Evolutionary conservation across 2,113 vertebrate species (phyloP).

Genomic region (Asarcornis scutulata): DNA sequence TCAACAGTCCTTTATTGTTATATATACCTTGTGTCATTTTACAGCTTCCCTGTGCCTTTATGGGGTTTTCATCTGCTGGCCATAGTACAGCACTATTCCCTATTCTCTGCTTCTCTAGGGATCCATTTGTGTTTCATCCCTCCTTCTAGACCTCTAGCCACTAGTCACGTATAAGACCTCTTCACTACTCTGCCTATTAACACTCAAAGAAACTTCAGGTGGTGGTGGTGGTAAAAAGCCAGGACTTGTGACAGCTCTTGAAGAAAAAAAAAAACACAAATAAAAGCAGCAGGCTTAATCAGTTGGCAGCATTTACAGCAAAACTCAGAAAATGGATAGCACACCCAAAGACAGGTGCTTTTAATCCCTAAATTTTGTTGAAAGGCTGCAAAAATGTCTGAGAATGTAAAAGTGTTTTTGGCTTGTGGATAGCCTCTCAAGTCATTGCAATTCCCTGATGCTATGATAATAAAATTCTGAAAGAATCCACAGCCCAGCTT

Average conservation of each 20-base stretch:
- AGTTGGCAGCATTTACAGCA: not conserved
- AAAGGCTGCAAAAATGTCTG: not conserved
- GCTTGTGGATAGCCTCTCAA: not conserved
- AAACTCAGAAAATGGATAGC: not conserved
- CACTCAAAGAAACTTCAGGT: not conserved
- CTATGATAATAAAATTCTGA: constrained; percentile 18
- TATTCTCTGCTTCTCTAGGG: not conserved
- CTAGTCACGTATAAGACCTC: not conserved
- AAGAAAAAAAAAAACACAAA: constrained; percentile 16
- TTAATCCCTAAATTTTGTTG: not conserved
- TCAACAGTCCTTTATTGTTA: not conserved
- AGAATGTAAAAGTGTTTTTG: constrained; percentile 1
- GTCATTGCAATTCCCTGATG: constrained; percentile 33
- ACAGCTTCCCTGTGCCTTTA: not conserved
- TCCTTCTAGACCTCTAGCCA: not conserved
- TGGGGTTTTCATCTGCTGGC: not conserved
- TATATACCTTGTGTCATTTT: not conserved
- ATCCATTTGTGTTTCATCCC: not conserved
- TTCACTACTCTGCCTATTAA: not conserved
- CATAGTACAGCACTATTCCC: not conserved
- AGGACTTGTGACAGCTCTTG: not conserved
- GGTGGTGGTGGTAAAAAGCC: not conserved
- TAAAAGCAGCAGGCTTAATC: not conserved
- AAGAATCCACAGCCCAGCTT: constrained; percentile 11
- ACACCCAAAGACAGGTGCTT: not conserved